phyloP scores from a whole-genome alignment of 2,888 invertebrate genomes.

The Glaucopsyche alexis region DNA sequence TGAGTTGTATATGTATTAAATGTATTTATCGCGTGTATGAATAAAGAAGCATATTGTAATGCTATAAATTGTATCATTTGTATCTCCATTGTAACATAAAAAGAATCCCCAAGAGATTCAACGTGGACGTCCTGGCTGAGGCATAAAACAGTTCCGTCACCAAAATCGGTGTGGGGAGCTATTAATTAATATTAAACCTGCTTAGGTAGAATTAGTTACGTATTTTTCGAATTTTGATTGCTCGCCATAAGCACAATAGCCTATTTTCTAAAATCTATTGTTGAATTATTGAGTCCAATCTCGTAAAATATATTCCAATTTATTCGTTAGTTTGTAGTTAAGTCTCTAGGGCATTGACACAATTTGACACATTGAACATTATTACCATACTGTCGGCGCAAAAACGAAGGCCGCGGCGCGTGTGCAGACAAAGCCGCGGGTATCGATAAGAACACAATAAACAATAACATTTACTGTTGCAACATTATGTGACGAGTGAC shows the following conservation, averaged over 20 bases:
- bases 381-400: constrained; percentile 44
- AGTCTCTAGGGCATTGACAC: background rate
- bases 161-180: no score
- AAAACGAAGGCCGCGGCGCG: constrained; percentile 62
- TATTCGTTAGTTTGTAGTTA: background rate
- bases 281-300: background rate
- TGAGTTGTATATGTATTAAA: no score
- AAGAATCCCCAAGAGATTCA: no score
- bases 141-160: no score
- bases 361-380: constrained; percentile 24
- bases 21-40: no score
- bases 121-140: no score
- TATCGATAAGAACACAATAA: constrained; percentile 78
- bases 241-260: background rate
- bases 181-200: background rate
- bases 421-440: constrained; percentile 63
- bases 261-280: background rate
- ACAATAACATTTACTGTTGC: constrained; percentile 73
- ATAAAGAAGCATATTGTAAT: no score
- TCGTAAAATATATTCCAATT: no score
- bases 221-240: background rate
- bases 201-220: background rate
- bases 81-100: no score
- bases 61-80: no score
- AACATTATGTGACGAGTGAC: constrained; percentile 49